These are phyloP conservation scores for Epinotia bilunana DNA, from an alignment of 2,888 invertebrate genomes.

Conservation along the genomic window DNA sequence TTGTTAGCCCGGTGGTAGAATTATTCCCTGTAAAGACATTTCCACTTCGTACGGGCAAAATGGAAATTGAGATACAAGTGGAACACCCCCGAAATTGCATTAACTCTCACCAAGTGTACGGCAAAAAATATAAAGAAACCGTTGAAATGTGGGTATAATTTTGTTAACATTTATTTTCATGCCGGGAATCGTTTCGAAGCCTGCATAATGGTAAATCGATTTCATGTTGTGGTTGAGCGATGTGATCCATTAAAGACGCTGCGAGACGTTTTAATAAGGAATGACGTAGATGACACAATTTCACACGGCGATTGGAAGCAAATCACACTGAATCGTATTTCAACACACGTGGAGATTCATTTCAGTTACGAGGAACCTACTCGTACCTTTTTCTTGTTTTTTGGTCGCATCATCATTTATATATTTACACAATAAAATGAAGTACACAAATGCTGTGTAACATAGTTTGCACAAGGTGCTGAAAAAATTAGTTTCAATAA, in stretches of 20 bases:
- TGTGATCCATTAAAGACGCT: background rate
- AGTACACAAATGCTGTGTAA: no score
- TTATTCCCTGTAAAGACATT: constrained; percentile 35
- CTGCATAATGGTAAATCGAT: background rate
- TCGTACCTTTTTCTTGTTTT: no score
- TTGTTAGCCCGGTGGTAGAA: constrained; percentile 19
- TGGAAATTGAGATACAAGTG: constrained; percentile 33
- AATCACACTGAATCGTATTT: background rate
- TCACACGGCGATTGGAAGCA: background rate
- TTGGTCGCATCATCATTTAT: no score
- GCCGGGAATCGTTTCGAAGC: background rate
- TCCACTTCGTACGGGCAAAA: constrained; percentile 24
- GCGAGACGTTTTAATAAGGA: background rate
- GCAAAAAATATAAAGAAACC: constrained; percentile 26
- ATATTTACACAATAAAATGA: no score
- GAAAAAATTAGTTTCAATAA: no score
- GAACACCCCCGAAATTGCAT: constrained; percentile 24
- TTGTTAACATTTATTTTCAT: constrained; percentile 3
- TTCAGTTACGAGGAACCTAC: no score
- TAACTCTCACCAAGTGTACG: constrained; percentile 24
- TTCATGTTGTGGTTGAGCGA: background rate
- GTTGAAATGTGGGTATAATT: constrained; percentile 31
- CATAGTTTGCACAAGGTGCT: no score
- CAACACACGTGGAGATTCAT: no score
- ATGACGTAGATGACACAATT: background rate